phyloP scores from a whole-genome alignment of 2,888 invertebrate genomes.

The Drosophila mettleri region DNA sequence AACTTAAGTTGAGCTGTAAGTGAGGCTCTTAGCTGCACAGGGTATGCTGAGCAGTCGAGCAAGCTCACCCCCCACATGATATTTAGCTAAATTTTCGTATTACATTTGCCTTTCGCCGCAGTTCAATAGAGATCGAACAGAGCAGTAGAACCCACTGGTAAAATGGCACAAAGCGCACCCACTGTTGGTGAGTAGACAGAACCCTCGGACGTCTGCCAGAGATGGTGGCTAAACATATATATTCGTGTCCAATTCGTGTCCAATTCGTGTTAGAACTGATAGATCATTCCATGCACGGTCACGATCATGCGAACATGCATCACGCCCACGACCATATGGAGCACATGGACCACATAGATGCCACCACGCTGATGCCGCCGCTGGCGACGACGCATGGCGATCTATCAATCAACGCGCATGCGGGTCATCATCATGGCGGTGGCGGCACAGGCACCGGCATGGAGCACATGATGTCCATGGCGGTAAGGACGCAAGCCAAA shows the following conservation, averaged over 20 bases:
- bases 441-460: conserved; percentile 71
- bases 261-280: conserved; percentile 24
- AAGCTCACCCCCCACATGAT: background rate
- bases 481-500: conserved; percentile 68
- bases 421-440: conserved; percentile 52
- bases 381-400: conserved; percentile 44
- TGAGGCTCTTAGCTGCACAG: background rate
- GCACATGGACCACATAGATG: no score
- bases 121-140: conserved; percentile 4
- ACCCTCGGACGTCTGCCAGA: background rate
- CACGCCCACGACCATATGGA: conserved; percentile 49
- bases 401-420: conserved; percentile 41
- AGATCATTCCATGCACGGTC: conserved; percentile 70
- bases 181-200: conserved; percentile 74
- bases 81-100: conserved; percentile 9
- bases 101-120: conserved; percentile 34
- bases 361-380: conserved; percentile 50
- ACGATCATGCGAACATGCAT: conserved; percentile 57
- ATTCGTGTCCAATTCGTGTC: background rate
- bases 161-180: conserved; percentile 81
- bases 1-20: no score
- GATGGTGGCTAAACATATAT: background rate
- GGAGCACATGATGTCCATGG: conserved; percentile 85
- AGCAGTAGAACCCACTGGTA: background rate
- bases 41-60: background rate